These are phyloP conservation scores for Serilophus lunatus DNA, from an alignment of 2,113 vertebrate species.

Conservation along the genomic window DNA sequence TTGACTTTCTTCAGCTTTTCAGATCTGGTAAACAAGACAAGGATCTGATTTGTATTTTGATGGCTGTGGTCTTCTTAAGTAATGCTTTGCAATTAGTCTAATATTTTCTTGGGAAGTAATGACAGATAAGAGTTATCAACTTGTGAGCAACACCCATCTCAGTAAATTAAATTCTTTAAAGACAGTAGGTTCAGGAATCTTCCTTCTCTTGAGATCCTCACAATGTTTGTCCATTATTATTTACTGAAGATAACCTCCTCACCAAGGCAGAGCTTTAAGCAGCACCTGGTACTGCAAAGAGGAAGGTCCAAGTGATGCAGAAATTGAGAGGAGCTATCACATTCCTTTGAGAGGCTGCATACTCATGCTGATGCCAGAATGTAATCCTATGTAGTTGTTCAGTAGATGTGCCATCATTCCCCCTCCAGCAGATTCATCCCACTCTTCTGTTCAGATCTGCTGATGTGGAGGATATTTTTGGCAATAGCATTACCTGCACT, in stretches of 20 bases:
- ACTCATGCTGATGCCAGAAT: neutral
- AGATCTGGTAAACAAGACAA: neutral
- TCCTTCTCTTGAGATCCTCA: neutral
- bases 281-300: neutral
- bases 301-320: neutral
- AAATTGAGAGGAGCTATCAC: neutral
- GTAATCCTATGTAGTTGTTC: neutral
- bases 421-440: neutral
- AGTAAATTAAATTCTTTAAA: neutral
- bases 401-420: neutral
- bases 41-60: neutral
- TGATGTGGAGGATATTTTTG: neutral
- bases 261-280: neutral
- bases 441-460: neutral
- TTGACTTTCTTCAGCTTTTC: neutral
- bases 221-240: constrained; percentile 2
- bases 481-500: neutral
- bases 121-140: neutral
- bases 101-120: constrained; percentile 1
- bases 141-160: neutral
- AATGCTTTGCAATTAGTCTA: neutral
- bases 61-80: neutral
- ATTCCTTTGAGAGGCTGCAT: neutral
- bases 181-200: neutral
- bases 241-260: constrained; percentile 40